These are phyloP conservation scores for Forbesichthys agassizii DNA, from an alignment of 2,113 vertebrate genomes.

Conservation along the genomic window DNA sequence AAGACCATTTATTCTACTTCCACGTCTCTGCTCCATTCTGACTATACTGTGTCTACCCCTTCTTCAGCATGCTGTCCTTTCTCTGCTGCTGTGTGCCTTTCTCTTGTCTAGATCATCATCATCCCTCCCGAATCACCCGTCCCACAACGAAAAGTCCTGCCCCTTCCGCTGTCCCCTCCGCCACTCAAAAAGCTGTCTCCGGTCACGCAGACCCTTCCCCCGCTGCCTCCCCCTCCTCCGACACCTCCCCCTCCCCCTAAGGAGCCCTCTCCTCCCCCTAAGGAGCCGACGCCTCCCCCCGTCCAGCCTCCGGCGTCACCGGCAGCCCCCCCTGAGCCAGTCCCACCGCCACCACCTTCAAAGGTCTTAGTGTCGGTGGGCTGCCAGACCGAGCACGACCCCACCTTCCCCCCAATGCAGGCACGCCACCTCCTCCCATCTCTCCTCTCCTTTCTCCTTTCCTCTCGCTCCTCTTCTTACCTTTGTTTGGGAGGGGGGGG, in stretches of 20 bases:
- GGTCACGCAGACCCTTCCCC: conserved; percentile 52
- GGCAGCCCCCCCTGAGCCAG: conserved; percentile 59
- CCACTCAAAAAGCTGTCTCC: conserved; percentile 27
- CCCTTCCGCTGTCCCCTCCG: conserved; percentile 54
- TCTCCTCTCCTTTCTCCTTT: neutral
- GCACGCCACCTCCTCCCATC: conserved; percentile 71
- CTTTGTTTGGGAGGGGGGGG: too few species aligned
- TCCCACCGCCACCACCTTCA: conserved; percentile 56
- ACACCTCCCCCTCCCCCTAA: conserved; percentile 38
- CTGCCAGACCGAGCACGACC: conserved; percentile 88
- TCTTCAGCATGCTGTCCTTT: conserved; percentile 47
- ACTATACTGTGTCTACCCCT: conserved; percentile 5
- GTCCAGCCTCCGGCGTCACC: conserved; percentile 50
- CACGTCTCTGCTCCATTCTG: conserved; percentile 13
- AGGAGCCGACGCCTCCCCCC: conserved; percentile 54
- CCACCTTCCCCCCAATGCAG: conserved; percentile 80
- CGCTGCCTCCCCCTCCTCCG: conserved; percentile 29
- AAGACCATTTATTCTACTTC: neutral
- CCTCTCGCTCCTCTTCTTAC: too few species aligned
- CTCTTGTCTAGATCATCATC: conserved; percentile 85
- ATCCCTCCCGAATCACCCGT: conserved; percentile 84
- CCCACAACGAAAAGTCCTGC: conserved; percentile 80
- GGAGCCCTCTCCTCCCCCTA: conserved; percentile 53
- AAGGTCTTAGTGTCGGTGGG: conserved; percentile 82
- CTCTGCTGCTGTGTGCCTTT: conserved; percentile 28